Percentiles rank a stretch among this genome's conserved stretches.
Conservation (phyloP, 2,888 invertebrate genomes). For the Troides helena region DNA sequence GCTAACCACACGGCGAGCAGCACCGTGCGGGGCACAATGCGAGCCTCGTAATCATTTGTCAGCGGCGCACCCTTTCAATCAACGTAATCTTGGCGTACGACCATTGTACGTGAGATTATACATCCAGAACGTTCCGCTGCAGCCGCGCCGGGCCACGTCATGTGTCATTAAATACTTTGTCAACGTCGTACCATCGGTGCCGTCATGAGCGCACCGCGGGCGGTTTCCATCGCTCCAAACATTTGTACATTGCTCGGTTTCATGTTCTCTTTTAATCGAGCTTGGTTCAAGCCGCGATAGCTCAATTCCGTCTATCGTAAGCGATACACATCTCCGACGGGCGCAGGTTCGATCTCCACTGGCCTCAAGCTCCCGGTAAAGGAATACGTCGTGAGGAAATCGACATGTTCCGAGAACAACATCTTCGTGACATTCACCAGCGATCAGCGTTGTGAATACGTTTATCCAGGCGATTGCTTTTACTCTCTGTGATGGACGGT, state of each 20-base stretch:
- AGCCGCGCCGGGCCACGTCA: constrained; percentile 17
- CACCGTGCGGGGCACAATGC: constrained; percentile 10
- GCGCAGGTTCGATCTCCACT: no score
- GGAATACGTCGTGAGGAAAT: no score
- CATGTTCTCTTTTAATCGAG: neutral
- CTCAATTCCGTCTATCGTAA: no score
- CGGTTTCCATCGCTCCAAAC: constrained; percentile 6
- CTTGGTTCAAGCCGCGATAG: no score
- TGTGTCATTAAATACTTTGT: constrained; percentile 37
- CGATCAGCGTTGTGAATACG: no score
- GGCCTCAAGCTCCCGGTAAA: no score
- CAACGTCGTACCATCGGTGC: constrained; percentile 34
- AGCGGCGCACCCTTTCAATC: constrained; percentile 29
- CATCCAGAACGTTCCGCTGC: constrained; percentile 13
- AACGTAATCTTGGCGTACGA: constrained; percentile 20
- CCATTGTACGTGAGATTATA: constrained; percentile 27
- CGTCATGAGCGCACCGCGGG: constrained; percentile 7
- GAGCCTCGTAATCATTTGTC: constrained; percentile 12
- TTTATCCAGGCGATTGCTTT: no score
- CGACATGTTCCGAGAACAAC: no score
- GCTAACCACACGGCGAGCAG: constrained; percentile 9
- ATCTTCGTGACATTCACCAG: no score
- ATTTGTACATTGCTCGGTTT: neutral
- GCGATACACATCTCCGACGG: no score
- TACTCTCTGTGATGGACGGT: no score